These are phyloP conservation scores for Drosophila novamexicana DNA, from an alignment of 1,140 invertebrate species.

Conservation along the genomic window DNA sequence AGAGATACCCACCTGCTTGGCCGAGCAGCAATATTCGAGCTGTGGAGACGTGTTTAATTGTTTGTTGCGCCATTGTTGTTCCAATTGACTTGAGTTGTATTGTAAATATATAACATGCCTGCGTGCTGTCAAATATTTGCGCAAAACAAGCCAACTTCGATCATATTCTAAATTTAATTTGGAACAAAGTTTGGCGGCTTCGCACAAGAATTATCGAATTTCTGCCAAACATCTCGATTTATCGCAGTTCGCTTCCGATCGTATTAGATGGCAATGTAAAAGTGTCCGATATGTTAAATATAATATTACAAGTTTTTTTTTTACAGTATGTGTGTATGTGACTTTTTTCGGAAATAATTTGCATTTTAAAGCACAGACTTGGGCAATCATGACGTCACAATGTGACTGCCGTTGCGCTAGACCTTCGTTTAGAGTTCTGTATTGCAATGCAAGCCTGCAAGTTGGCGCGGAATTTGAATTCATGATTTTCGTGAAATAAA, in stretches of 20 bases:
- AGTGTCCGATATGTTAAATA: too few relatives aligned
- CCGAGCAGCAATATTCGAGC: slow-evolving; percentile 56
- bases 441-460: background rate
- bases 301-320: too few relatives aligned
- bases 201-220: slow-evolving; percentile 6
- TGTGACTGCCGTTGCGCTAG: background rate
- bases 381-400: background rate
- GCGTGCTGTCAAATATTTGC: background rate
- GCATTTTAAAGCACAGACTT: too few relatives aligned
- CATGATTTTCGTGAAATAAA: slow-evolving; percentile 15
- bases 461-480: background rate
- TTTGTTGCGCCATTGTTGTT: slow-evolving; percentile 26
- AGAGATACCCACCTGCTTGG: slow-evolving; percentile 40
- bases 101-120: background rate
- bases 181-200: slow-evolving; percentile 2
- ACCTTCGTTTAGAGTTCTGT: background rate
- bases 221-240: background rate
- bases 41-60: slow-evolving; percentile 44
- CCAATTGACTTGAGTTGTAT: slow-evolving; percentile 2
- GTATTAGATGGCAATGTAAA: too few relatives aligned
- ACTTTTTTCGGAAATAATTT: too few relatives aligned
- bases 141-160: slow-evolving; percentile 1
- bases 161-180: slow-evolving; percentile 8
- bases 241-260: background rate
- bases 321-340: too few relatives aligned